Evolutionary conservation across 1,140 invertebrate genomes (phyloP).

Genomic region (Neoseiulus cucumeris): DNA sequence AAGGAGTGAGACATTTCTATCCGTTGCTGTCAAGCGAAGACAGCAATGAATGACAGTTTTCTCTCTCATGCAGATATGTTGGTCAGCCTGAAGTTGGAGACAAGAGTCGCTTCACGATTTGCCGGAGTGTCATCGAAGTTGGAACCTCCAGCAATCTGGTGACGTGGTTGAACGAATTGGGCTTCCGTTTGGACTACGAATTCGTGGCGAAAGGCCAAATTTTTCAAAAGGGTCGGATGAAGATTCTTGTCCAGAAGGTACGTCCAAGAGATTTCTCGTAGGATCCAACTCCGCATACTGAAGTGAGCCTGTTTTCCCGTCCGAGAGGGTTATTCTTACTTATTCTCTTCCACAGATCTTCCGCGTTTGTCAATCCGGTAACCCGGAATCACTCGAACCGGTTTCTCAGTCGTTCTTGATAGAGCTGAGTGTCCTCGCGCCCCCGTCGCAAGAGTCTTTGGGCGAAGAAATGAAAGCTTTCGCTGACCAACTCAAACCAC

Average conservation of each 20-base stretch:
- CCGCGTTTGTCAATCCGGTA: slow-evolving; percentile 16
- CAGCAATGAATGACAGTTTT: too few relatives aligned
- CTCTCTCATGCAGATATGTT: slow-evolving; percentile 45
- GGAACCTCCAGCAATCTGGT: slow-evolving; percentile 67
- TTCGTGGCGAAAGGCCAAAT: slow-evolving; percentile 81
- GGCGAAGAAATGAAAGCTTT: slow-evolving; percentile 88
- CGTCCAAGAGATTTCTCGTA: slow-evolving; percentile 37
- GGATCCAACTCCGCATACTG: slow-evolving; percentile 4
- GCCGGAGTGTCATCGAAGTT: slow-evolving; percentile 74
- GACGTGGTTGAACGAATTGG: slow-evolving; percentile 76
- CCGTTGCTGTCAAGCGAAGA: too few relatives aligned
- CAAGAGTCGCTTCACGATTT: slow-evolving; percentile 65
- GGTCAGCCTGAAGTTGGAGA: slow-evolving; percentile 71
- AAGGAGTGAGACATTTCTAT: too few relatives aligned
- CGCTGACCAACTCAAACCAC: slow-evolving; percentile 76
- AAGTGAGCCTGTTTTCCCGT: slow-evolving; percentile 12
- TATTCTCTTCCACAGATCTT: background rate
- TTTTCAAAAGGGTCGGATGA: slow-evolving; percentile 90
- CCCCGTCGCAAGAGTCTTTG: slow-evolving; percentile 74
- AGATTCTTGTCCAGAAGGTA: slow-evolving; percentile 84
- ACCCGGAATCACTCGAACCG: slow-evolving; percentile 40
- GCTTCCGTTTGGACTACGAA: slow-evolving; percentile 60
- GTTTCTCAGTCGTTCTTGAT: slow-evolving; percentile 82
- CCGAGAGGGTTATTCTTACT: too few relatives aligned
- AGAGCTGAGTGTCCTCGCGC: slow-evolving; percentile 78